Conservation (phyloP, 2,797 vertebrate genomes). For the Brotula barbata region DNA sequence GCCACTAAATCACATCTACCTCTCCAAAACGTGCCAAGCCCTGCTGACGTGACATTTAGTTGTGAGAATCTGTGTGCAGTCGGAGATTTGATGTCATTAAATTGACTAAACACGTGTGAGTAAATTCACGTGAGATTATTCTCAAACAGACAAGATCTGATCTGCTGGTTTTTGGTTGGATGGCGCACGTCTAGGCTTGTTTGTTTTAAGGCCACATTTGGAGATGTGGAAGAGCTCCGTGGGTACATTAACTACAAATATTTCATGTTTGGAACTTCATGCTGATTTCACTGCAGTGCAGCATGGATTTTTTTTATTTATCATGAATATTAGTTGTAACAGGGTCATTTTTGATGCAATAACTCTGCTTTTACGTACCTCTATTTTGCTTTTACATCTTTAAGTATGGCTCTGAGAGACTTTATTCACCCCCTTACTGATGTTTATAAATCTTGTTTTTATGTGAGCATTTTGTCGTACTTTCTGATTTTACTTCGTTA, state of each 20-base stretch:
- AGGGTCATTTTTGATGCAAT: too few relatives aligned
- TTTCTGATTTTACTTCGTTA: too few relatives aligned
- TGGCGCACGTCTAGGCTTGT: slow-evolving; percentile 17
- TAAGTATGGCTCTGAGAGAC: too few relatives aligned
- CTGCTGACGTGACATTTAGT: slow-evolving; percentile 58
- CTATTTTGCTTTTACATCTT: too few relatives aligned
- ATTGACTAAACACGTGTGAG: slow-evolving; percentile 36
- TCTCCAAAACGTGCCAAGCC: slow-evolving; percentile 24
- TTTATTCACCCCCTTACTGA: too few relatives aligned
- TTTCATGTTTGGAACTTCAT: slow-evolving; percentile 3
- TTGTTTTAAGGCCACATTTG: slow-evolving; percentile 2
- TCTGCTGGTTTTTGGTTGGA: slow-evolving; percentile 45
- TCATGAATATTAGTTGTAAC: too few relatives aligned
- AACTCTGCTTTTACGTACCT: too few relatives aligned
- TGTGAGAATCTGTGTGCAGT: slow-evolving; percentile 47
- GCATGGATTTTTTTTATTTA: too few relatives aligned
- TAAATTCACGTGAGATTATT: slow-evolving; percentile 54
- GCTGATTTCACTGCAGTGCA: not conserved
- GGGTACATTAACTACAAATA: slow-evolving; percentile 4
- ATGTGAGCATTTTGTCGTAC: too few relatives aligned
- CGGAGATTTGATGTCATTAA: slow-evolving; percentile 35
- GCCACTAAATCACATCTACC: slow-evolving; percentile 56
- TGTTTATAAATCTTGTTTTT: too few relatives aligned
- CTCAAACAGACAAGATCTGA: slow-evolving; percentile 45
- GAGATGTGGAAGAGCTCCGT: slow-evolving; percentile 6